Conservation (phyloP, 1,140 invertebrate genomes). For the Colletes gigas region DNA sequence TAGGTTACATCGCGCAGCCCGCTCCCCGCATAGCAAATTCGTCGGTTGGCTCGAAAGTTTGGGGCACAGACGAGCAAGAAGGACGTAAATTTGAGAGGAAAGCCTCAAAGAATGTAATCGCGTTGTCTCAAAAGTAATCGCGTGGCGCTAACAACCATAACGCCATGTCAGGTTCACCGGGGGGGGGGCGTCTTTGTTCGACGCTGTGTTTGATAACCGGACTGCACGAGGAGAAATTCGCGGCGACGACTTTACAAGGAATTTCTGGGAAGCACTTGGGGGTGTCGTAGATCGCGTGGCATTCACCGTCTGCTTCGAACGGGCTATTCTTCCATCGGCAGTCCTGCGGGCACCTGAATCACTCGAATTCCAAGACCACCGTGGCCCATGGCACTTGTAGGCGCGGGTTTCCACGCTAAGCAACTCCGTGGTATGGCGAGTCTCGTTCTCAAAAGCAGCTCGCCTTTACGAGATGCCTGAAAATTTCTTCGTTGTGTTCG, state of each 20-base stretch:
- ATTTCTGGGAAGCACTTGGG: slow-evolving; percentile 49
- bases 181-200: background rate
- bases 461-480: slow-evolving; percentile 9
- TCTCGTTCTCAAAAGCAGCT: slow-evolving; percentile 14
- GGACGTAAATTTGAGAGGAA: no score
- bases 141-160: background rate
- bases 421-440: slow-evolving; percentile 17
- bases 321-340: slow-evolving; percentile 44
- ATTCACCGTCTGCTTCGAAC: slow-evolving; percentile 42
- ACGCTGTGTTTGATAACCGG: slow-evolving; percentile 18
- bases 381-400: background rate
- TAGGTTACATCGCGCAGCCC: no score
- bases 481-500: slow-evolving; percentile 60
- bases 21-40: no score
- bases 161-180: background rate
- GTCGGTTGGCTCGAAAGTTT: no score
- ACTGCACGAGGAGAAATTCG: background rate
- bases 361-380: slow-evolving; percentile 40
- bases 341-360: slow-evolving; percentile 46
- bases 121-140: background rate
- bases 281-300: slow-evolving; percentile 27
- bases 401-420: slow-evolving; percentile 24
- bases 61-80: no score
- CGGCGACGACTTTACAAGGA: slow-evolving; percentile 17
- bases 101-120: no score